Base-by-base conservation (phyloP, 1,140 invertebrate genomes). In the Caerostris extrusa region DNA sequence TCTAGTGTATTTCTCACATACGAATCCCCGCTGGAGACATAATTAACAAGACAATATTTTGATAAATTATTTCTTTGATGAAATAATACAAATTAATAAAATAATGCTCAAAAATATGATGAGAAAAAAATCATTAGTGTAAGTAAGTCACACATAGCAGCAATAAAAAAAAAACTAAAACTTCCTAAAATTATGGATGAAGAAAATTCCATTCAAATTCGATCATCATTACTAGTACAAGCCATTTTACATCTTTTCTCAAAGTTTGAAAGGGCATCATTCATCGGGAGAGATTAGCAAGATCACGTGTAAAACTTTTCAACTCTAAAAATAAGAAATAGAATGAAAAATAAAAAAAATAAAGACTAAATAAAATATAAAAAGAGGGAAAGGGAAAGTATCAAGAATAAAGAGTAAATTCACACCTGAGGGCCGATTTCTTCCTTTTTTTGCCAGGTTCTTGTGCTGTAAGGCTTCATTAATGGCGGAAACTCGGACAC, bases 221-320 rank as follows among this genome's bases (percentile, higher is more conserved):
- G 34, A 77, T 77, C 71, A 50, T 50, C 71, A 77, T 77, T 77
- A 50, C 71, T 12, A 53, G 34, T 34, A 53, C 34, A 7, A 10
- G 12, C 3, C 55, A 4, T 8, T 4, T 19, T 19, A 6, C 5
- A n/a, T n/a, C 17, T 83, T 19, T 14, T 14, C 14, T 58, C 12
- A 8, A 17, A 83, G n/a, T 83, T 57, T n/a, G 19, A 83, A 83
- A 57, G 82, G 17, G 17, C 56, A 83, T 83, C 82, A 56, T 83
- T 83, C 82, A 83, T 83, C 55, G 7, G 7, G 55, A 83, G n/a
- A 83, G 82, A 83, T 83, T 83, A 83, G 55, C 82, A 58, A 17
- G 55, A 83, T 83, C 53, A 53, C 57, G 14, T 58, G 50, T 34
- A 14, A 83, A 83, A 83, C 82, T 83, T 83, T 83, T 83, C 82